These are phyloP conservation scores for Augochlorella aurata DNA, from an alignment of 2,888 invertebrate genomes.

Conservation along the genomic window DNA sequence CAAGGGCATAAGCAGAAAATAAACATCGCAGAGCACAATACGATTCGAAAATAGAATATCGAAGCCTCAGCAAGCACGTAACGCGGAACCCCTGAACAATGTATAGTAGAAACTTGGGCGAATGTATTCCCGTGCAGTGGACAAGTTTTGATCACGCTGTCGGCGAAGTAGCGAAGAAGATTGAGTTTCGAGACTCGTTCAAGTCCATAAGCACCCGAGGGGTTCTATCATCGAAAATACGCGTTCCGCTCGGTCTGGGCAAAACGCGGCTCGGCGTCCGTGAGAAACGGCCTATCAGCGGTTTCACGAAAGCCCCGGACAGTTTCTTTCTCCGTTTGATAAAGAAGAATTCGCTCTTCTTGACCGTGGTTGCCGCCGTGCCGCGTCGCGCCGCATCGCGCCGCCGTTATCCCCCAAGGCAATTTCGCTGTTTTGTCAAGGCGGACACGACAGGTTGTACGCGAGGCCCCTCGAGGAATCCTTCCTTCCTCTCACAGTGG, in stretches of 20 bases:
- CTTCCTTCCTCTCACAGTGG: constrained; percentile 64
- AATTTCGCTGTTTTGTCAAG: constrained; percentile 74
- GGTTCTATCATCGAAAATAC: background rate
- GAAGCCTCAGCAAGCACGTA: background rate
- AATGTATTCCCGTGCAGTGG: background rate
- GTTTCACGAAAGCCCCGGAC: constrained; percentile 20
- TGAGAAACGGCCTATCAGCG: constrained; percentile 29
- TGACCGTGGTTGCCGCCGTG: constrained; percentile 41
- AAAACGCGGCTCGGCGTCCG: background rate
- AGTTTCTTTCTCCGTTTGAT: constrained; percentile 41
- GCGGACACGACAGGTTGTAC: constrained; percentile 78
- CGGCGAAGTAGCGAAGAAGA: background rate
- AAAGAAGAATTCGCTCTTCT: constrained; percentile 60
- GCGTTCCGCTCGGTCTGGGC: background rate
- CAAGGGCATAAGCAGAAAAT: background rate
- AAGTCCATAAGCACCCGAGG: background rate
- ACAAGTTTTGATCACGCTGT: background rate
- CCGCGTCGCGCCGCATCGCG: too few species aligned
- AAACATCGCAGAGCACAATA: background rate
- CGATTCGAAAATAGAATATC: background rate
- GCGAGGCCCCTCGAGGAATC: constrained; percentile 73
- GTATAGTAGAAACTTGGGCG: background rate
- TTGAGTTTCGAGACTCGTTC: background rate
- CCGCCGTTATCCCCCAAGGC: constrained; percentile 65
- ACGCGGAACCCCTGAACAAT: background rate